phyloP scores from a whole-genome alignment of 2,888 invertebrate species.

The Oscheius sp. region DNA sequence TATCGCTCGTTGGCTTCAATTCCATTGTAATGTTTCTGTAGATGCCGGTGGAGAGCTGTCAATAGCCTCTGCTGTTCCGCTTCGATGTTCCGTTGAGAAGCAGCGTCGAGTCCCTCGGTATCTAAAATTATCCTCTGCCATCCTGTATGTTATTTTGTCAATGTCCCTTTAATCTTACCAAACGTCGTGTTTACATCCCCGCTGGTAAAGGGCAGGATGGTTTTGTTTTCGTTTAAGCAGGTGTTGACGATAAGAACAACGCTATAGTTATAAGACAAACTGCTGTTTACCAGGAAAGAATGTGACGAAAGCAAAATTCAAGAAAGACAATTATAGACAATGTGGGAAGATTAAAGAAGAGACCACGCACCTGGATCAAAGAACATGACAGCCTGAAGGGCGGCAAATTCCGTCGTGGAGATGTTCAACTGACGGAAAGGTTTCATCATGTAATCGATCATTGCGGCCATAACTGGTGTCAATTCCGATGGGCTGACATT shows the following conservation, averaged over 20 bases:
- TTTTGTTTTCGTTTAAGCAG: too few species aligned
- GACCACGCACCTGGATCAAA: conserved; percentile 66
- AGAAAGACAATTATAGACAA: too few species aligned
- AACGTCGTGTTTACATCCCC: too few species aligned
- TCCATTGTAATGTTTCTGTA: conserved; percentile 50
- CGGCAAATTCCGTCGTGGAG: conserved; percentile 71
- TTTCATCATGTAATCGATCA: conserved; percentile 72
- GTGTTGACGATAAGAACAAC: conserved; percentile 3
- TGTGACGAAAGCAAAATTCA: not conserved
- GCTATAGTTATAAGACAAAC: not conserved
- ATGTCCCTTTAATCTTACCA: not conserved
- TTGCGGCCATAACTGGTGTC: conserved; percentile 70
- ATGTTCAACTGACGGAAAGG: conserved; percentile 70
- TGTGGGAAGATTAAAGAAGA: not conserved
- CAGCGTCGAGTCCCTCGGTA: conserved; percentile 71
- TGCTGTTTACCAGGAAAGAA: not conserved
- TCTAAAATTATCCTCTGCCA: conserved; percentile 49
- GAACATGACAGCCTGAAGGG: conserved; percentile 72
- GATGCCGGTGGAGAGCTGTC: conserved; percentile 59
- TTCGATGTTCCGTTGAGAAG: conserved; percentile 70
- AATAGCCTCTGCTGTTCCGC: conserved; percentile 72
- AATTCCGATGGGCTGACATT: conserved; percentile 57
- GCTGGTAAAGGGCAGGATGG: too few species aligned
- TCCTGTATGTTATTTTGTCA: not conserved
- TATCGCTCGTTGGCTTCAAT: conserved; percentile 64